phyloP scores from a whole-genome alignment of 1,140 invertebrate species.

The Xylocopa sonorina region DNA sequence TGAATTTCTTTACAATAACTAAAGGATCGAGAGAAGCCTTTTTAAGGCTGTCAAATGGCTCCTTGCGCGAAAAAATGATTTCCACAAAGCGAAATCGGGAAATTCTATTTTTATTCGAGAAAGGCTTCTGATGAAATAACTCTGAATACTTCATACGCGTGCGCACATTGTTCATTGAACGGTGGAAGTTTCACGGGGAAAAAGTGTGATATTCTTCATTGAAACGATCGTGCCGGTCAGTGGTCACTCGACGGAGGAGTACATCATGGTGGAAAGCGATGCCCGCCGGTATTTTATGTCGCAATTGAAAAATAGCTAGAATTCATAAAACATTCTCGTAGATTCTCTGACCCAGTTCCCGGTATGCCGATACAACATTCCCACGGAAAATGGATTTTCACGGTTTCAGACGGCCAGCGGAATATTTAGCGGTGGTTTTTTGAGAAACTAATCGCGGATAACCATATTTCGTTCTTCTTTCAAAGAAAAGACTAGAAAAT shows the following conservation, averaged over 20 bases:
- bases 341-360: constrained; percentile 54
- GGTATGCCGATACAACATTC: constrained; percentile 13
- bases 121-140: background rate
- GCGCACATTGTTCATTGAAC: background rate
- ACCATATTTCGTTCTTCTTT: background rate
- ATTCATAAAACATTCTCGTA: constrained; percentile 56
- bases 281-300: constrained; percentile 39
- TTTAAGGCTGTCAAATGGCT: no score
- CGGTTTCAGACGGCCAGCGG: constrained; percentile 25
- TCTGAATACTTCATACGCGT: background rate
- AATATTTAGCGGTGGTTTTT: constrained; percentile 23
- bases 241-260: constrained; percentile 9
- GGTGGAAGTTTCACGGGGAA: background rate
- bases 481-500: background rate
- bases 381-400: constrained; percentile 43
- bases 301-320: constrained; percentile 62
- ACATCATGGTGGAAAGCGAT: constrained; percentile 18
- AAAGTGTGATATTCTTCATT: constrained; percentile 39
- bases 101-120: background rate
- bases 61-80: no score
- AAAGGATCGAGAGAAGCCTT: no score
- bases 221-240: constrained; percentile 22
- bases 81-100: no score
- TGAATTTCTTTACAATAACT: no score
- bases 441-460: constrained; percentile 26